Conservation (phyloP, 2,888 invertebrate genomes). For the Aspidiotus destructor region DNA sequence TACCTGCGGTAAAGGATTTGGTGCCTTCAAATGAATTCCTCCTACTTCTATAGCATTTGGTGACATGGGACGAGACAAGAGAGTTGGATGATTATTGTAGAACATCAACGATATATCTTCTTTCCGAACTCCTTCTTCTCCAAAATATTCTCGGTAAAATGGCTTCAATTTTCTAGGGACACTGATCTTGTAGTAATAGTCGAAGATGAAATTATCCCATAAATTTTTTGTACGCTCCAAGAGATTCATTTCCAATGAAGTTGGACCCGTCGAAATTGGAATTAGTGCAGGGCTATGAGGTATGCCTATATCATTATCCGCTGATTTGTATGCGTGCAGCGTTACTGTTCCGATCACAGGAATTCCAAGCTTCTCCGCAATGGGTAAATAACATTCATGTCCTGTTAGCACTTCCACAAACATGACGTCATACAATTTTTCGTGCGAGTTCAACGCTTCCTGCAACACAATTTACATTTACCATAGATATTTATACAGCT, state of each 20-base stretch:
- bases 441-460: constrained; percentile 1
- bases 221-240: constrained; percentile 1
- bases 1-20: constrained; percentile 22
- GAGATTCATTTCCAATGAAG: neutral
- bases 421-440: constrained; percentile 7
- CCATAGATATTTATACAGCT: no score
- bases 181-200: neutral
- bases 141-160: constrained; percentile 9
- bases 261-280: neutral
- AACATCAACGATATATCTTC: constrained; percentile 2
- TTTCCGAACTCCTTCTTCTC: neutral
- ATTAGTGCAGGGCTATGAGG: neutral
- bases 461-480: neutral
- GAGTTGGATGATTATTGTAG: constrained; percentile 13
- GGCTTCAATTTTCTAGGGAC: neutral
- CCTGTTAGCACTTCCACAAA: constrained; percentile 3
- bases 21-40: constrained; percentile 12
- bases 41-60: constrained; percentile 16
- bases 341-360: constrained; percentile 9
- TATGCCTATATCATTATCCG: neutral
- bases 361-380: constrained; percentile 3
- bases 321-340: neutral
- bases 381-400: constrained; percentile 15
- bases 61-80: constrained; percentile 8
- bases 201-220: neutral